phyloP scores from a whole-genome alignment of 1,140 invertebrate species.

The Drosophila carrolli region DNA sequence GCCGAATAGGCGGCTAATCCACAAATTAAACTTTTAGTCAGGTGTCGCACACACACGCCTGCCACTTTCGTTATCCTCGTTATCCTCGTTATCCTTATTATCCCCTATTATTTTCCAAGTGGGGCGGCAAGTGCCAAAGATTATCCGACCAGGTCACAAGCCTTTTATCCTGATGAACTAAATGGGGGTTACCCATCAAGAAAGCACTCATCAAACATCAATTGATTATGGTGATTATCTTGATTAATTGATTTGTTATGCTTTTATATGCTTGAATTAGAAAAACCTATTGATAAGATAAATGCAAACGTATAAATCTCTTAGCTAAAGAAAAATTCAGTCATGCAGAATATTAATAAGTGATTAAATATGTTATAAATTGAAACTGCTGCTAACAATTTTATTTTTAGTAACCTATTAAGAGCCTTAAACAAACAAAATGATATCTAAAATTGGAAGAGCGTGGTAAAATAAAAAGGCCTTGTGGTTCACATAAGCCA shows the following conservation, averaged over 20 bases:
- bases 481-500: no score
- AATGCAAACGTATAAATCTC: no score
- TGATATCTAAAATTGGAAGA: no score
- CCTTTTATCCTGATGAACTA: constrained; percentile 5
- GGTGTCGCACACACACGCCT: constrained; percentile 2
- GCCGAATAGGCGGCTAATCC: constrained; percentile 17
- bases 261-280: neutral
- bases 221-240: neutral
- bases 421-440: neutral
- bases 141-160: constrained; percentile 22
- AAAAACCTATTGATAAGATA: no score
- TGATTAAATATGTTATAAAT: neutral
- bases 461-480: no score
- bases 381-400: no score
- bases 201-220: neutral
- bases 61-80: constrained; percentile 5
- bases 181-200: neutral
- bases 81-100: constrained; percentile 10
- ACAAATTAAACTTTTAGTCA: constrained; percentile 43
- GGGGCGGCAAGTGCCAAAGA: constrained; percentile 20
- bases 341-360: no score
- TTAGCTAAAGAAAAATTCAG: no score
- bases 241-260: neutral
- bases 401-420: no score
- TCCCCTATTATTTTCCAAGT: constrained; percentile 5